Evolutionary conservation across 2,797 vertebrate genomes (phyloP).

Genomic region (Sorex maritimensis): DNA sequence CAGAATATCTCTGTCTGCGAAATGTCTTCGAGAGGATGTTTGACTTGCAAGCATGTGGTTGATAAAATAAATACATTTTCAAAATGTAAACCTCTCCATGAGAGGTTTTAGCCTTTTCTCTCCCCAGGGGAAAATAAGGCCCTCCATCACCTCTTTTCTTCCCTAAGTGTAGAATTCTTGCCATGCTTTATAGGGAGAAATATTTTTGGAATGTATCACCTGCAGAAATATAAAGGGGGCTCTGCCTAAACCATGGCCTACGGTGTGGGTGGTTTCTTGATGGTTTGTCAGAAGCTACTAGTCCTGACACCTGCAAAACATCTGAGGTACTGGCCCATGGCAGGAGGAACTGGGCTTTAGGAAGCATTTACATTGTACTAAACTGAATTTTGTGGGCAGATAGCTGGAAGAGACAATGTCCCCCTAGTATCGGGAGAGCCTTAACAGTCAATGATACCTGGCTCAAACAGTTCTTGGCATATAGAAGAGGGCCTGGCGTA

Average conservation of each 20-base stretch:
- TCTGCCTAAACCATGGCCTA: constrained; percentile 72
- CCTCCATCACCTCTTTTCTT: constrained; percentile 81
- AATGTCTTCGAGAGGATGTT: constrained; percentile 75
- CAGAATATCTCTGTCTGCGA: constrained; percentile 77
- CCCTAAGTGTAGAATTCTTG: constrained; percentile 87
- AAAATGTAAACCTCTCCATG: constrained; percentile 83
- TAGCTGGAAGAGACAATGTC: neutral
- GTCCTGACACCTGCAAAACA: constrained; percentile 83
- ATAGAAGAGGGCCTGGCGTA: neutral
- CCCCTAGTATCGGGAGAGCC: neutral
- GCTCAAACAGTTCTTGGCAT: neutral
- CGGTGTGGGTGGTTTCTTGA: constrained; percentile 81
- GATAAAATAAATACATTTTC: constrained; percentile 84
- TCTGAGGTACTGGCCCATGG: constrained; percentile 79
- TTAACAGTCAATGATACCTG: neutral
- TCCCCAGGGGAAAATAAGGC: constrained; percentile 73
- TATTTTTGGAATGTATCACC: constrained; percentile 90
- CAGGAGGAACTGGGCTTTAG: constrained; percentile 77
- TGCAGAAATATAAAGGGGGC: constrained; percentile 86
- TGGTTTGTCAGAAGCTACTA: constrained; percentile 79
- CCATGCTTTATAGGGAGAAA: constrained; percentile 86
- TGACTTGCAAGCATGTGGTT: constrained; percentile 77
- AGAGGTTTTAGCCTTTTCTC: constrained; percentile 76
- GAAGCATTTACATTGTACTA: constrained; percentile 59
- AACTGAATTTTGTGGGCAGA: neutral